Percentiles rank a stretch among this genome's conserved stretches.
Conservation (phyloP, 2,797 vertebrate genomes). For the Cynopterus sphinx region DNA sequence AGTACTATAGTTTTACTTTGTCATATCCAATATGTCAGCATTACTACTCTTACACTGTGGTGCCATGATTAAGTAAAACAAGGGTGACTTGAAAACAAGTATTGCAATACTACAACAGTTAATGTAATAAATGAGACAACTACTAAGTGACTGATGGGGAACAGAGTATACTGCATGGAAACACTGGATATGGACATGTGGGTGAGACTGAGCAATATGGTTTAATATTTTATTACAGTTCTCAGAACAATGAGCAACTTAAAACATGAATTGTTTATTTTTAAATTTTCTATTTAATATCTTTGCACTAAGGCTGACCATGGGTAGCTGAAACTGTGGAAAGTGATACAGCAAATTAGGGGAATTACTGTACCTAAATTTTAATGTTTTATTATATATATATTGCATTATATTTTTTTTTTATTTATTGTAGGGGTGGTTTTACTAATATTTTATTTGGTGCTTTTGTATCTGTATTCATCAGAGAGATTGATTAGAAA, state of each 20-base stretch:
- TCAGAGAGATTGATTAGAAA: background rate
- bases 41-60: background rate
- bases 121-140: background rate
- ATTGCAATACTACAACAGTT: background rate
- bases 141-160: background rate
- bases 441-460: background rate
- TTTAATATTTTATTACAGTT: background rate
- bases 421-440: background rate
- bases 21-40: background rate
- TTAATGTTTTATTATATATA: background rate
- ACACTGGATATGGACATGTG: background rate
- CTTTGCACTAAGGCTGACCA: background rate
- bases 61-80: too few species aligned
- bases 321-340: background rate
- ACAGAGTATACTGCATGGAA: background rate
- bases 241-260: background rate
- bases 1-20: background rate
- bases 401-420: background rate
- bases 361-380: background rate
- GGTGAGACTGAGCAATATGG: background rate
- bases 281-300: background rate
- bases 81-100: background rate
- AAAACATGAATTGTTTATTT: background rate
- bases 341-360: background rate
- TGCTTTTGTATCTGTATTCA: background rate